Evolutionary conservation across 2,888 invertebrate species (phyloP).

Genomic region (Drosophila emarginata): DNA sequence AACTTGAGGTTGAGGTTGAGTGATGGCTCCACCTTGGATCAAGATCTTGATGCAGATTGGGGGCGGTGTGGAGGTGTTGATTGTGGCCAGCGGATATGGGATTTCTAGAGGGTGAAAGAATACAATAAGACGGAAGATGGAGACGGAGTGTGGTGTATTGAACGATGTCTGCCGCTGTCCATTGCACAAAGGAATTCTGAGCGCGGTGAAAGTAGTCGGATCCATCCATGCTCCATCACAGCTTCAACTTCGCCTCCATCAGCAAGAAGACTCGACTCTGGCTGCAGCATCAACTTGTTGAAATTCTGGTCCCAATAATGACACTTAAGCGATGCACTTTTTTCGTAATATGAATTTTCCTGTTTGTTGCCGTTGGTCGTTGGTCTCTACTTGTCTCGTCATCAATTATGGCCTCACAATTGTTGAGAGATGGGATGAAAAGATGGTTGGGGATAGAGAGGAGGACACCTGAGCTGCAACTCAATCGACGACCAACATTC

Average conservation of each 20-base stretch:
- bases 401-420: constrained; percentile 60
- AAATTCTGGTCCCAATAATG: constrained; percentile 75
- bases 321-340: constrained; percentile 76
- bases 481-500: constrained; percentile 55
- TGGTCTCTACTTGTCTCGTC: constrained; percentile 54
- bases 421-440: background rate
- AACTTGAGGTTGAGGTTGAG: constrained; percentile 46
- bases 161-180: constrained; percentile 62
- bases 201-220: constrained; percentile 70
- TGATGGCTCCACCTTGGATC: constrained; percentile 58
- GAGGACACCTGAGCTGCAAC: constrained; percentile 69
- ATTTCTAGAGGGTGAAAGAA: constrained; percentile 17
- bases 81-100: constrained; percentile 64
- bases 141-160: constrained; percentile 48
- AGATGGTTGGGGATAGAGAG: background rate
- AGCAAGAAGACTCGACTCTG: constrained; percentile 45
- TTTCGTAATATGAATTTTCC: constrained; percentile 76
- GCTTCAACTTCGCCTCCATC: constrained; percentile 28
- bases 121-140: background rate
- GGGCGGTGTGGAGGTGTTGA: constrained; percentile 64
- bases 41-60: constrained; percentile 21
- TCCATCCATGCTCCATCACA: constrained; percentile 59
- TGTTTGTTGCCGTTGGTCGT: constrained; percentile 56
- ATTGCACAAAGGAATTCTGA: constrained; percentile 64
- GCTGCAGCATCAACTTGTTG: constrained; percentile 61